Evolutionary conservation across 2,888 invertebrate genomes (phyloP).

Genomic region (Apocheima hispidaria): DNA sequence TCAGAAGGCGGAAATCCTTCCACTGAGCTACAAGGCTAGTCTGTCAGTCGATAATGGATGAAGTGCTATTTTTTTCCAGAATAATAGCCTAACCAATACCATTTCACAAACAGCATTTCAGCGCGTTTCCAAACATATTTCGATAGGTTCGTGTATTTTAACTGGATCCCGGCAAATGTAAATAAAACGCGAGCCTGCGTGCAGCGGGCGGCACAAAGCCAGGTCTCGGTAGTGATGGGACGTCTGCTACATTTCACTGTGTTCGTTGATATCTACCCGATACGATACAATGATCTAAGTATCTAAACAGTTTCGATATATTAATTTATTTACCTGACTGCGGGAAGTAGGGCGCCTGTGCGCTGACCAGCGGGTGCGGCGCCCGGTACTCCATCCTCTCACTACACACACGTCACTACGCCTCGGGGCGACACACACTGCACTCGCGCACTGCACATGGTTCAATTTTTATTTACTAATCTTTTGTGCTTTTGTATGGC

Average conservation of each 20-base stretch:
- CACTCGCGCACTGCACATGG: conserved; percentile 43
- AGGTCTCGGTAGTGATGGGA: conserved; percentile 28
- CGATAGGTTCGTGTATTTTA: conserved; percentile 22
- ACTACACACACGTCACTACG: conserved; percentile 50
- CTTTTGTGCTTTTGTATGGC: background rate
- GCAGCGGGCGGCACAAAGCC: conserved; percentile 21
- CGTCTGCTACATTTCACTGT: background rate
- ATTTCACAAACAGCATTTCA: conserved; percentile 13
- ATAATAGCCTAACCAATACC: conserved; percentile 21
- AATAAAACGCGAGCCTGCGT: conserved; percentile 33
- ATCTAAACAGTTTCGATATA: background rate
- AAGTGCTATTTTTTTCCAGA: too few relatives aligned
- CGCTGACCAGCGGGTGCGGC: conserved; percentile 74
- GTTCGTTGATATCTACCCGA: too few relatives aligned
- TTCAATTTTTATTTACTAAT: conserved; percentile 47
- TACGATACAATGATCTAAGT: background rate
- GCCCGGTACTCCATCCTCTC: conserved; percentile 79
- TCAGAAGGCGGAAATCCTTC: too few relatives aligned
- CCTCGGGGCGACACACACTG: conserved; percentile 38
- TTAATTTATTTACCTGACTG: conserved; percentile 70
- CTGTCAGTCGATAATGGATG: too few relatives aligned
- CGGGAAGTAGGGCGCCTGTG: conserved; percentile 75
- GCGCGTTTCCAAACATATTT: conserved; percentile 8
- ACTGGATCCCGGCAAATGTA: conserved; percentile 30
- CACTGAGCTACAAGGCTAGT: too few relatives aligned